phyloP scores from a whole-genome alignment of 1,140 invertebrate species.

The Sesamia nonagrioides region DNA sequence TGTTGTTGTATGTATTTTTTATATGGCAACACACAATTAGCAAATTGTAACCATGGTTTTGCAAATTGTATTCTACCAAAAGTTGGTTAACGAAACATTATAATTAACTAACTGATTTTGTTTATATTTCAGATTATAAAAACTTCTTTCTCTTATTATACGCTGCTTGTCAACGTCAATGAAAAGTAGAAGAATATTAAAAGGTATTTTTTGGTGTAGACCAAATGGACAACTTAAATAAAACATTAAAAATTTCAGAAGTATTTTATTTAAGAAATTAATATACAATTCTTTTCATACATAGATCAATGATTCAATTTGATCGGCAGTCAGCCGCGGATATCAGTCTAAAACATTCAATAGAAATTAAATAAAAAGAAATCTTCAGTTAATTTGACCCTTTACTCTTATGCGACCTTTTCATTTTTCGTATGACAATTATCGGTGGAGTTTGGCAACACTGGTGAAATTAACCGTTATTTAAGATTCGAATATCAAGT shows the following conservation, averaged over 20 bases:
- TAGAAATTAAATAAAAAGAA: conserved; percentile 53
- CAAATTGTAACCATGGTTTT: neutral
- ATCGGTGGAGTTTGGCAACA: conserved; percentile 53
- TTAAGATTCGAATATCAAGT: neutral
- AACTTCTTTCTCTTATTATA: conserved; percentile 82
- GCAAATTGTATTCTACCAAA: neutral
- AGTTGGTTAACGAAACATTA: too few species aligned
- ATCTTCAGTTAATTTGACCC: conserved; percentile 38
- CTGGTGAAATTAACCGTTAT: conserved; percentile 32
- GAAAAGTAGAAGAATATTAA: conserved; percentile 61
- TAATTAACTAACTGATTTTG: neutral
- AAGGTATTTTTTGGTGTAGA: neutral
- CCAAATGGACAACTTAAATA: conserved; percentile 47
- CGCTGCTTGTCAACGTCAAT: conserved; percentile 78
- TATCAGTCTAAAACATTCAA: conserved; percentile 62
- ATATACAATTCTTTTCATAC: conserved; percentile 85
- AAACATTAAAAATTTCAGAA: conserved; percentile 68
- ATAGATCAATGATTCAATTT: conserved; percentile 70
- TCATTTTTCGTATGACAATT: conserved; percentile 54
- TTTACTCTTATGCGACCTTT: conserved; percentile 49
- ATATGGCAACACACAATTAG: neutral
- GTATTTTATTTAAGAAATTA: conserved; percentile 86
- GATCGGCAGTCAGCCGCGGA: conserved; percentile 55
- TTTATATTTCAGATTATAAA: conserved; percentile 79
- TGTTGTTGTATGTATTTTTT: conserved; percentile 60